phyloP scores from a whole-genome alignment of 2,113 vertebrate species.

The Vulpes vulpes region DNA sequence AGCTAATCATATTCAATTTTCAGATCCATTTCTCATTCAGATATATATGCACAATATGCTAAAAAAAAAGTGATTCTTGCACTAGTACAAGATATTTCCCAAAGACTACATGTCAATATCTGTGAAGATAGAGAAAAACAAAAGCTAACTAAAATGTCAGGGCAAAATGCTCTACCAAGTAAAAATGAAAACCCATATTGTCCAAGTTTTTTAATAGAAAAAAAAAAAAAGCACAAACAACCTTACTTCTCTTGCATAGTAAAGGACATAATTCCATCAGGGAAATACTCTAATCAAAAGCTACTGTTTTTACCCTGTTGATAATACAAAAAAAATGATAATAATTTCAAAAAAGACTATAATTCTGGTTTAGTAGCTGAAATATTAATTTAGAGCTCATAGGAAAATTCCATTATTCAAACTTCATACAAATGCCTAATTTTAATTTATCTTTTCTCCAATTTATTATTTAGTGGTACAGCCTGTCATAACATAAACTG shows the following conservation, averaged over 20 bases:
- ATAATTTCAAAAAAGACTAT: not conserved
- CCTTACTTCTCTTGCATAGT: not conserved
- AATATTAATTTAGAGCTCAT: not conserved
- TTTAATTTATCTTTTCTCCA: not conserved
- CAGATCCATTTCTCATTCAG: not conserved
- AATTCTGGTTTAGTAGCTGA: not conserved
- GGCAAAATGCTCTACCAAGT: not conserved
- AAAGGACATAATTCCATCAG: not conserved
- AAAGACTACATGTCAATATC: not conserved
- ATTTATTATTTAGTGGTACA: not conserved
- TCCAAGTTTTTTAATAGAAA: slow-evolving; percentile 1
- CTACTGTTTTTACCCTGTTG: not conserved
- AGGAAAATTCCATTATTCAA: not conserved
- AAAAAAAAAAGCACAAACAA: not conserved
- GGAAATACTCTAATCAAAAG: not conserved
- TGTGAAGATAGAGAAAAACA: not conserved
- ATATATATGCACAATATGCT: not conserved
- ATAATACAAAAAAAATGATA: not conserved
- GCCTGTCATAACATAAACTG: not conserved
- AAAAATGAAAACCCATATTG: not conserved
- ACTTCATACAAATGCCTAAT: not conserved
- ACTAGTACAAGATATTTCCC: not conserved
- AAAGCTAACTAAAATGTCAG: not conserved
- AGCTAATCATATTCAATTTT: slow-evolving; percentile 8
- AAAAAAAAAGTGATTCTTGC: not conserved